Evolutionary conservation across 2,113 vertebrate species (phyloP), one percentile per base, ranked within the genome.

Genomic region (Gobiocypris rarus): DNA sequence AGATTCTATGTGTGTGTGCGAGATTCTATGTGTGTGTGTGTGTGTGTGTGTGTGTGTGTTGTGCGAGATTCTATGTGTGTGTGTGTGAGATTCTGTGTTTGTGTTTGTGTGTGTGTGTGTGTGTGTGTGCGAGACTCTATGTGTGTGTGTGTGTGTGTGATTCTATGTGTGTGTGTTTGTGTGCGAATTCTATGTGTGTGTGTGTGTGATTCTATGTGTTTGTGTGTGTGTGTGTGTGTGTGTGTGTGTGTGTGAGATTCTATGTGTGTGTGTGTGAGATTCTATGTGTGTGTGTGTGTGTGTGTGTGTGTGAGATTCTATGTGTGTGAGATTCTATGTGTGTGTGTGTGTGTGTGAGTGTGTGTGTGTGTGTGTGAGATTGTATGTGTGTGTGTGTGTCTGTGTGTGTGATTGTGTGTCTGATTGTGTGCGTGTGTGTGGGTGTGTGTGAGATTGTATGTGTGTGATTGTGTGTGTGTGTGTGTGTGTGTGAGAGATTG

Each of bases 261-360:
- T 76, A 83, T 86, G 80, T 15, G 69, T 3, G n/a, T 24, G 28
- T 75, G 41, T 85, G 84, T n/a, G n/a, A n/a, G n/a, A n/a, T n/a
- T n/a, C n/a, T 85, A 13, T 26, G 61, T 84, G 88, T 28, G 14
- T 52, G 24, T 31, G 31, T 31, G 31, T 31, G 31, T 31, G 45
- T 13, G 45, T 4, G 45, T 48, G 45, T n/a, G n/a, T n/a, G n/a
- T n/a, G n/a, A n/a, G n/a, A n/a, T n/a, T n/a, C n/a, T n/a, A n/a
- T n/a, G n/a, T n/a, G n/a, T n/a, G n/a, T 14, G 45, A n/a, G n/a
- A n/a, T n/a, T n/a, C n/a, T n/a, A n/a, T n/a, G 56, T n/a, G 56
- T n/a, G 8, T n/a, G 22, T 5, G 56, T 10, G 56, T 3, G 22
- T 31, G 31, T 31, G 50, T 79, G 43, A 28, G 45, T 48, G 61